These are phyloP conservation scores for Scrobipalpa costella DNA, from an alignment of 2,888 invertebrate species.

Conservation along the genomic window DNA sequence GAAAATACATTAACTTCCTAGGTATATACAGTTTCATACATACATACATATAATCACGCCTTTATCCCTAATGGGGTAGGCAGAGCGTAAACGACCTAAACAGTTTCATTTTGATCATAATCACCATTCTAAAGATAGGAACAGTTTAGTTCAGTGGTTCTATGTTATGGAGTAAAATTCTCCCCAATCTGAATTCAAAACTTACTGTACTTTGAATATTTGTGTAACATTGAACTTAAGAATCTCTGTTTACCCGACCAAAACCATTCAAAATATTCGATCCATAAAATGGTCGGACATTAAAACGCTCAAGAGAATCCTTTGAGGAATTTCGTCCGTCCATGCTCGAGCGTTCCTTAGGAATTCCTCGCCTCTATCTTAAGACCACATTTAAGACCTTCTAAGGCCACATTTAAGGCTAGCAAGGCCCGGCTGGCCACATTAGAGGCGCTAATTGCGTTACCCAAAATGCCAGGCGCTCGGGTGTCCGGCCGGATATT, in stretches of 20 bases:
- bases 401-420: slow-evolving; percentile 21
- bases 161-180: no score
- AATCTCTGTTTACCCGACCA: neutral
- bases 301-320: slow-evolving; percentile 65
- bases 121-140: no score
- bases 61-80: no score
- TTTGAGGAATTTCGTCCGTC: slow-evolving; percentile 45
- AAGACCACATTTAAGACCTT: slow-evolving; percentile 27
- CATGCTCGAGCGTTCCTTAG: slow-evolving; percentile 48
- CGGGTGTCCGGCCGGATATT: slow-evolving; percentile 41
- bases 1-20: no score
- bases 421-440: slow-evolving; percentile 45
- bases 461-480: slow-evolving; percentile 63
- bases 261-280: slow-evolving; percentile 25
- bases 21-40: no score
- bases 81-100: no score
- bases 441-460: slow-evolving; percentile 74
- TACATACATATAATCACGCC: no score
- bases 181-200: no score
- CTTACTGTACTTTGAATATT: neutral
- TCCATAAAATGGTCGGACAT: slow-evolving; percentile 61
- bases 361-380: slow-evolving; percentile 48
- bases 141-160: no score
- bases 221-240: neutral
- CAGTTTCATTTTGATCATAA: no score